phyloP scores from a whole-genome alignment of 2,797 vertebrate species.

The Chelon auratus region DNA sequence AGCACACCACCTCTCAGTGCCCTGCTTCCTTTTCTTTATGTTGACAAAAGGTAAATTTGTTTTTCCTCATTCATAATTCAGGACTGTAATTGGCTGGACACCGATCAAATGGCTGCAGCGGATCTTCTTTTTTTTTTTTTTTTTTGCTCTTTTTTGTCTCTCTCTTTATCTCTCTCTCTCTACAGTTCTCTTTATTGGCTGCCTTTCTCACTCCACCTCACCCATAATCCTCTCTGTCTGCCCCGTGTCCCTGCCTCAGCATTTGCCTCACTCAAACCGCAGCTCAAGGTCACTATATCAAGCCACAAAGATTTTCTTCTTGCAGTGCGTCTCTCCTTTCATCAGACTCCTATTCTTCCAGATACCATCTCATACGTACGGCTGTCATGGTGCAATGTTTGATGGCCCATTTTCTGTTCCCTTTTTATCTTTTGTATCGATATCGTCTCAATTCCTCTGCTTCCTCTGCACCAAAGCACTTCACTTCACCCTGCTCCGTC shows the following conservation, averaged over 20 bases:
- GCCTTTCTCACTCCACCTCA: slow-evolving; percentile 48
- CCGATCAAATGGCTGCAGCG: slow-evolving; percentile 52
- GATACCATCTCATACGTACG: slow-evolving; percentile 6
- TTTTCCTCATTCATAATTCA: slow-evolving; percentile 62
- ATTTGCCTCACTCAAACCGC: slow-evolving; percentile 50
- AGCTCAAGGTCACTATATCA: slow-evolving; percentile 68
- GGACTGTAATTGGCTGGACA: slow-evolving; percentile 59
- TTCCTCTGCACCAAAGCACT: slow-evolving; percentile 24
- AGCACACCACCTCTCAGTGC: slow-evolving; percentile 23
- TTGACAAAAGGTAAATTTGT: slow-evolving; percentile 61
- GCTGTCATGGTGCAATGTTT: slow-evolving; percentile 12
- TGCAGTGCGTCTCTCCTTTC: slow-evolving; percentile 15
- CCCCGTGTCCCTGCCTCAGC: slow-evolving; percentile 47
- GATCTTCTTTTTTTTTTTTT: slow-evolving; percentile 25
- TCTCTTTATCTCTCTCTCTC: neutral
- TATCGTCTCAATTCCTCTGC: slow-evolving; percentile 20
- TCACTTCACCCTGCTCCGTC: neutral
- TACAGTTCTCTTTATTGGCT: slow-evolving; percentile 37
- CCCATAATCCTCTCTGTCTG: slow-evolving; percentile 69
- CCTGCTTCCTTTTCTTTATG: slow-evolving; percentile 32
- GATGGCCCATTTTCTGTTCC: slow-evolving; percentile 13
- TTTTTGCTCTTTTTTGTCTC: neutral
- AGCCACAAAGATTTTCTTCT: slow-evolving; percentile 28
- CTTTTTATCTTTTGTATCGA: neutral
- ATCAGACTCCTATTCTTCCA: slow-evolving; percentile 4